Evolutionary conservation across 2,797 vertebrate genomes (phyloP), one percentile per base, ranked within the genome.

Genomic region (Semotilus atromaculatus): DNA sequence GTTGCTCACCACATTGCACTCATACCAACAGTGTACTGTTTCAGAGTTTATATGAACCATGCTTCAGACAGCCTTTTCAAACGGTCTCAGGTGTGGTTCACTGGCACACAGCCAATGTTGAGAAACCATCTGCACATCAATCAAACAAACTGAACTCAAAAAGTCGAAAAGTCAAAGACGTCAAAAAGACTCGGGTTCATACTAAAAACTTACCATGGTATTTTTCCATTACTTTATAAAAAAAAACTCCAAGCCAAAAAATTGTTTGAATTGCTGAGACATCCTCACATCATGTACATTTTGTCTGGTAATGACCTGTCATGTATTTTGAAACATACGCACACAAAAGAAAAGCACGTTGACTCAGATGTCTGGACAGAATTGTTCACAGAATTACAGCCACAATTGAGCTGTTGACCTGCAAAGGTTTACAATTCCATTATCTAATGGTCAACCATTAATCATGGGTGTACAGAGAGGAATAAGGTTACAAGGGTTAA

Each of bases 381-480:
- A 23, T 48, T 48, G 13, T 60, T 81, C 85, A 82, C 85, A 76
- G 29, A 82, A 48, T 82, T 77, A 77, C 31, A 77, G 66, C 62
- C 48, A 21, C 71, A 82, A 75, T 81, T 77, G 85, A 82, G 80
- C 80, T 73, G 73, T 67, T 81, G 85, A 84, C 74, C 81, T 87
- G 77, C 73, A 86, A 82, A 86, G 86, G 66, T 85, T 81, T 85
- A 85, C 66, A 74, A 53, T 85, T 79, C 23, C 83, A 36, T 79
- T 86, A 83, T 86, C 85, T 85, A 29, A 11, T 85, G 75, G 85
- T 86, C 66, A 88, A 83, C 70, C 85, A 86, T 88, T 85, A 88
- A 85, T 86, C 51, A 80, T 51, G 29, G 70, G 45, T 75, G 71
- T 81, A 85, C 67, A 64, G 31, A 29, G 18, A 2, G 23, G 11